Evolutionary conservation across 2,113 vertebrate species (phyloP), one percentile per base, ranked within the genome.

Genomic region (Numenius arquata): DNA sequence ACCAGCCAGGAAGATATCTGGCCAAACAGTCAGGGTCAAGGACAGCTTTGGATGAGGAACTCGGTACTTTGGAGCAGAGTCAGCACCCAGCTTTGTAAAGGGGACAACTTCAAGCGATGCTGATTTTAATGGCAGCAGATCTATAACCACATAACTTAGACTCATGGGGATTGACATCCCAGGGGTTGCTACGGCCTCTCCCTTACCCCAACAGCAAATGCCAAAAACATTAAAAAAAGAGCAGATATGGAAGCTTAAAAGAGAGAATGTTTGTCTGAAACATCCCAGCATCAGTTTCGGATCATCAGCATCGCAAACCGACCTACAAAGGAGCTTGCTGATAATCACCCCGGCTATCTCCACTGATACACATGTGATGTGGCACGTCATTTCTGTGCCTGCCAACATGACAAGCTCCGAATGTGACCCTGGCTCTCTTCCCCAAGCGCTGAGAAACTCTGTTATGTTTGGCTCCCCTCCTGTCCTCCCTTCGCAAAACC

Each of bases 381-480:
- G 71, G 81, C 81, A 93, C 50, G 6, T 79, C 47, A 62, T 29
- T 89, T 76, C 84, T 82, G 58, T 47, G 81, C 47, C 74, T 79
- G 86, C 96, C 92, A 96, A 61, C 66, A 50, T 12, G 29, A 62
- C 45, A 36, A 65, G 53, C 67, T 93, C 91, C 41, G 29, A 89
- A 88, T 55, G 55, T 26, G 77, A 88, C 84, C 71, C 81, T 95
- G 96, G 90, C 77, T 95, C 45, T 41, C 73, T 83, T 85, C 94
- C 87, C 77, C 92, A 70, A 58, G 80, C 77, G 34, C 66, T 73
- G 59, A 53, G 94, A 80, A 87, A 47, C 45, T 91, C 66, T 96
- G 81, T 95, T 97, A 17, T 95, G 77, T 52, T 97, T 96, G 96
- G 96, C 94, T 95, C 32, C 11, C 15, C 1, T 13, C n/a, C 15